Base-by-base conservation (phyloP, 2,797 vertebrate species). In the Pitangus sulphuratus region DNA sequence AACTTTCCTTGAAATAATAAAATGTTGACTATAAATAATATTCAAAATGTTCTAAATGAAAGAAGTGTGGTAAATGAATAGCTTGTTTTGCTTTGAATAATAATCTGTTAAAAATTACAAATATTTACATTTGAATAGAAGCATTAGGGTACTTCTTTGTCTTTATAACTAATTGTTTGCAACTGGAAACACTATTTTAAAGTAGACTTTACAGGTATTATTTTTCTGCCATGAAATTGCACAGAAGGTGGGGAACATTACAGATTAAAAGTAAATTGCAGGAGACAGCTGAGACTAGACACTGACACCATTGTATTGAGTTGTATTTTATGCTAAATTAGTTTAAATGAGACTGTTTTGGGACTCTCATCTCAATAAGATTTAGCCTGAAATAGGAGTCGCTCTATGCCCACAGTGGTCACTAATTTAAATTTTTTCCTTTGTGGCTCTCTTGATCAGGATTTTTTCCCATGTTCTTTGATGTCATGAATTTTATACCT, bases 201-300 rank as follows among this genome's bases (percentile, higher is more conserved):
- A 91, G 64, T 82, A 93, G 48, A 26, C 44, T 93, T 64, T 95
- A 12, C 44, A 93, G 58, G 42, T 72, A 82, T 86, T 86, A 90
- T 79, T 93, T 94, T 93, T 84, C 50, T 93, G 86, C 68, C 8
- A 22, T 72, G 80, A 84, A 94, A 90, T 84, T 76, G 56, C 79
- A 84, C 75, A 89, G 84, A 95, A 95, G 70, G 87, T 94, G 82
- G 54, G 50, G 17, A 77, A 62, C 0, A 1, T 94, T 86, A 79
- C 20, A 93, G 68, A 91, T 96, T 81, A 93, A 93, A 93, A 86
- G 61, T 70, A 95, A 93, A 94, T 93, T 96, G 51, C 45, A 81
- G 66, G 47, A 74, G 75, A 50, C 93, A 89, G 35, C 71, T 93
- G 71, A 78, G 70, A 83, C 56, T 70, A 84, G 60, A 58, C 54